These are phyloP conservation scores for Actinia tenebrosa DNA, from an alignment of 64 coral and sea anemone species.

Conservation along the genomic window DNA sequence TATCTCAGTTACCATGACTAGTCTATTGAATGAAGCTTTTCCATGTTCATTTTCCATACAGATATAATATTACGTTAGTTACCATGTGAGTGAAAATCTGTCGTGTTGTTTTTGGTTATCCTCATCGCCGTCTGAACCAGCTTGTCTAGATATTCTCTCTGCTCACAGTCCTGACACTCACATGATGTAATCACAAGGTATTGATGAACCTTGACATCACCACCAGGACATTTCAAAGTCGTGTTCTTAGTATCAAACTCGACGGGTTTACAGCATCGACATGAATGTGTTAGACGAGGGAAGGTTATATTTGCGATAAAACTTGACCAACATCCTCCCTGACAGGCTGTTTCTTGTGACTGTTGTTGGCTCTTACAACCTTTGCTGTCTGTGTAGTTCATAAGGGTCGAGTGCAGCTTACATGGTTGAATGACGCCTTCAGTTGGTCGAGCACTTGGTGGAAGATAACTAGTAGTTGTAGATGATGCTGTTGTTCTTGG, in stretches of 20 bases:
- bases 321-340: constrained; percentile 25
- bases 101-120: not conserved
- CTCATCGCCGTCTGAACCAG: not conserved
- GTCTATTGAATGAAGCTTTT: not conserved
- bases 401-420: not conserved
- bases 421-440: not conserved
- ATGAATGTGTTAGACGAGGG: not conserved
- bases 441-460: not conserved
- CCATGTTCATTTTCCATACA: too few relatives aligned
- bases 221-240: constrained; percentile 15
- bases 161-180: constrained; percentile 13
- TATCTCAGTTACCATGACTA: not conserved
- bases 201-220: not conserved
- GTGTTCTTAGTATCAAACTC: not conserved
- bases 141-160: not conserved
- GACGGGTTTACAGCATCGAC: constrained; percentile 29
- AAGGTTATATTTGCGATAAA: constrained; percentile 6
- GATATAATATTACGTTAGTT: not conserved
- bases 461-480: not conserved
- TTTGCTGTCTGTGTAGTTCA: not conserved
- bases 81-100: not conserved
- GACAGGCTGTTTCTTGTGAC: constrained; percentile 20
- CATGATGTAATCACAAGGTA: constrained; percentile 26
- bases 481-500: not conserved
- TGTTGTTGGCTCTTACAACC: constrained; percentile 16